These are phyloP conservation scores for Poicephalus gulielmi DNA, from an alignment of 2,113 vertebrate species.

Conservation along the genomic window DNA sequence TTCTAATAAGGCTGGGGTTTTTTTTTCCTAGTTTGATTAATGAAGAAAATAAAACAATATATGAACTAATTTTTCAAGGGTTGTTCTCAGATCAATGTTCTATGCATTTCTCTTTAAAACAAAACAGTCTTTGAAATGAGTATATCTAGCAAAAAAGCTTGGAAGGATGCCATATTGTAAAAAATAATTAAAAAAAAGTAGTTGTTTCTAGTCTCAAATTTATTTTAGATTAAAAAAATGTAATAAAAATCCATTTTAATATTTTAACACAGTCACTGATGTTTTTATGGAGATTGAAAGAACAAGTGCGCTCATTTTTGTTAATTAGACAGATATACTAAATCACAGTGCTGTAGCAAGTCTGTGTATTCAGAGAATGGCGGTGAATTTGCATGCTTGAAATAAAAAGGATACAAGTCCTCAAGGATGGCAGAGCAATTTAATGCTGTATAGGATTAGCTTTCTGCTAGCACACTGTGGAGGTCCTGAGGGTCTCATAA, in stretches of 20 bases:
- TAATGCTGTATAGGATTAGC: slow-evolving; percentile 17
- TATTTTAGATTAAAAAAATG: neutral
- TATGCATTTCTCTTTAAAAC: neutral
- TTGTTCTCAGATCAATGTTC: neutral
- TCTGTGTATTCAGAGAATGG: neutral
- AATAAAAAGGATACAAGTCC: slow-evolving; percentile 12
- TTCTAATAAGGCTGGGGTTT: neutral
- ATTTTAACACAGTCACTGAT: neutral
- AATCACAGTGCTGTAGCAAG: neutral
- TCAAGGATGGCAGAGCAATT: slow-evolving; percentile 34
- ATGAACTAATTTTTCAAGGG: neutral
- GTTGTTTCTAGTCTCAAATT: neutral
- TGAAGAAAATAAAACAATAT: neutral
- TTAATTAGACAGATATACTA: neutral
- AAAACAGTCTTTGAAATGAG: neutral
- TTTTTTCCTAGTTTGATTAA: neutral
- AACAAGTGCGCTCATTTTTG: neutral
- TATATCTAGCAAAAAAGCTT: neutral
- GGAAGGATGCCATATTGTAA: neutral
- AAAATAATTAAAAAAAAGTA: neutral
- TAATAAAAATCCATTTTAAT: neutral
- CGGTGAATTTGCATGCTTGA: neutral
- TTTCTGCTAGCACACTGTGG: slow-evolving; percentile 10
- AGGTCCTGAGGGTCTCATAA: slow-evolving; percentile 16
- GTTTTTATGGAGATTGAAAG: neutral